phyloP scores from a whole-genome alignment of 2,113 vertebrate genomes.

The Xyrauchen texanus region DNA sequence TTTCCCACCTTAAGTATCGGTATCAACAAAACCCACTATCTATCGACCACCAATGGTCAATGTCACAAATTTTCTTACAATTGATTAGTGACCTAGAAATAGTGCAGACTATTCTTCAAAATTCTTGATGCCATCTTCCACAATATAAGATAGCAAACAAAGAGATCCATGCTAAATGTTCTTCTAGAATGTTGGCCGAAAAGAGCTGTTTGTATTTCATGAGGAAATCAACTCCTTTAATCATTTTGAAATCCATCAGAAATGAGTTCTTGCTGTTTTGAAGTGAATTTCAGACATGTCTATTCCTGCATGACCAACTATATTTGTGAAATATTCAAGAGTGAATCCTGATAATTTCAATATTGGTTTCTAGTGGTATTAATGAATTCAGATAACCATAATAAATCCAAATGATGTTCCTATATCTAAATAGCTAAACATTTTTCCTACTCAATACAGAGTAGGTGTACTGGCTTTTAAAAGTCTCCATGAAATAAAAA shows the following conservation, averaged over 20 bases:
- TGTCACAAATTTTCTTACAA: too few relatives aligned
- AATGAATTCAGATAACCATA: too few relatives aligned
- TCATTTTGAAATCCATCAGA: conserved; percentile 3
- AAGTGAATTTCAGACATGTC: neutral
- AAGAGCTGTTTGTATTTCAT: conserved; percentile 12
- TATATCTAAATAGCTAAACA: too few relatives aligned
- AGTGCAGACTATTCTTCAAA: neutral
- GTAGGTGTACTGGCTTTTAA: too few relatives aligned
- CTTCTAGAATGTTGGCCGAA: neutral
- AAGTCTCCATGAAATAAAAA: too few relatives aligned
- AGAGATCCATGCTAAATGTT: neutral
- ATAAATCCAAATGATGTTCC: too few relatives aligned
- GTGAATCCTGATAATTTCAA: neutral
- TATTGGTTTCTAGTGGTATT: neutral
- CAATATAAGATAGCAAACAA: neutral
- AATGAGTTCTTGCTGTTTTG: neutral
- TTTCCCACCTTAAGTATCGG: too few relatives aligned
- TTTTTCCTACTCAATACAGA: too few relatives aligned
- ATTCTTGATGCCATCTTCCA: neutral
- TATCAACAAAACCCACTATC: too few relatives aligned
- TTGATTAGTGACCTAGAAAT: too few relatives aligned
- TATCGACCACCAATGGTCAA: too few relatives aligned
- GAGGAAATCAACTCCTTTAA: neutral
- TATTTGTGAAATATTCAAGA: too few relatives aligned
- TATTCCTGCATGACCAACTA: neutral